These are phyloP conservation scores for Onthophagus taurus DNA, from an alignment of 1,140 invertebrate genomes.

Conservation along the genomic window DNA sequence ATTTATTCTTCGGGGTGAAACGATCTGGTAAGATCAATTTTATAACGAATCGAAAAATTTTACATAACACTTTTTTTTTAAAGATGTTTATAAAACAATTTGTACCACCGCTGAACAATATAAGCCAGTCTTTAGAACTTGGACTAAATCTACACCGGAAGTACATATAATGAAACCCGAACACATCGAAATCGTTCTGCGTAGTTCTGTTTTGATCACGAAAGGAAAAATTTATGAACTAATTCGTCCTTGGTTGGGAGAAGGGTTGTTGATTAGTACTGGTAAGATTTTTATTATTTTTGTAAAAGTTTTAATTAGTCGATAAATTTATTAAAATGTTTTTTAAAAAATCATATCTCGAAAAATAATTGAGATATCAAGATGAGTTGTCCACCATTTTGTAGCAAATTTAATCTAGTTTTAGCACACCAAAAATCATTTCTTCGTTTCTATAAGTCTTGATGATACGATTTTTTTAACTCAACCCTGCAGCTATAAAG, in stretches of 20 bases:
- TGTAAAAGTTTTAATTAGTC: too few relatives aligned
- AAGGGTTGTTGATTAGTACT: slow-evolving; percentile 43
- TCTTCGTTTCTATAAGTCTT: too few relatives aligned
- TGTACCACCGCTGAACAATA: slow-evolving; percentile 6
- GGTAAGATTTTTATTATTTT: slow-evolving; percentile 41
- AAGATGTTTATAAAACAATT: background rate
- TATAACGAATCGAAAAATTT: background rate
- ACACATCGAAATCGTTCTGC: slow-evolving; percentile 39
- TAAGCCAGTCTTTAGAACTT: slow-evolving; percentile 26
- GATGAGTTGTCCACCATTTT: too few relatives aligned
- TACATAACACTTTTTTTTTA: background rate
- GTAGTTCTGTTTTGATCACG: slow-evolving; percentile 44
- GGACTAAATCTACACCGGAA: slow-evolving; percentile 21
- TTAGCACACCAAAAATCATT: too few relatives aligned
- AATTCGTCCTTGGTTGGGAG: slow-evolving; percentile 44
- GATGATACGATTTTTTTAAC: too few relatives aligned
- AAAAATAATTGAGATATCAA: too few relatives aligned
- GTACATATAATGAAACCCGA: slow-evolving; percentile 29
- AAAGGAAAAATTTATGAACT: slow-evolving; percentile 49
- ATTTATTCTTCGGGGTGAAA: slow-evolving; percentile 2
- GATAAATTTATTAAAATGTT: too few relatives aligned
- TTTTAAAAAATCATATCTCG: too few relatives aligned
- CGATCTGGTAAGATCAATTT: background rate
- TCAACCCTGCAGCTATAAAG: too few relatives aligned
- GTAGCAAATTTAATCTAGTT: too few relatives aligned